Evolutionary conservation across 2,888 invertebrate genomes (phyloP), one percentile per base, ranked within the genome.

Genomic region (Lasioglossum zephyrum): DNA sequence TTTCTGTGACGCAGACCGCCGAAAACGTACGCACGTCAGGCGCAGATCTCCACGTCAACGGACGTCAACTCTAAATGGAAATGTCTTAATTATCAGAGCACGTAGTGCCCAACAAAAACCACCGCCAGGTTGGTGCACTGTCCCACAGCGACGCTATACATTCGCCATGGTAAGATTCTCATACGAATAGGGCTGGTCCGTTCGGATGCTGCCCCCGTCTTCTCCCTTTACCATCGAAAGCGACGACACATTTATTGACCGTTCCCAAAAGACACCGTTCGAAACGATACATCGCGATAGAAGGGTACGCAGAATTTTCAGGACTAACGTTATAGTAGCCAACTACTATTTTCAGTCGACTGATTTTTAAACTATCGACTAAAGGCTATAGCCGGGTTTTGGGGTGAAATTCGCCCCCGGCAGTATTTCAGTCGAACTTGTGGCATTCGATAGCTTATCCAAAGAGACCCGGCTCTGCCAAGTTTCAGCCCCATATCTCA

Each of bases 11-110:
- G 75, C 36, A 72, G 85, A 78, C 79, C 82, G 83, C 84, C 87
- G 82, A 90, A 90, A 90, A 77, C 80, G 84, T 77, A 84, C 88
- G 73, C 66, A 73, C 84, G 73, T 81, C 82, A 74, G 87, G 44
- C 77, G 63, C 87, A 87, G 87, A 87, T 87, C 89, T 87, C 88
- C 91, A 91, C 90, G 92, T 93, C 92, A 91, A 76, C 88, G 82
- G 87, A 92, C 86, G 93, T 93, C 93, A 92, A 93, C 93, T 93
- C 91, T 91, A 93, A 93, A 94, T 93, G 93, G 93, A 93, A 94
- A 93, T 93, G 93, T 93, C 93, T 94, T 93, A 94, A 94, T 94
- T 93, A 93, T 93, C 93, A 88, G 90, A 90, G 93, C 93, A 92
- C 93, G 93, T 92, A 90, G 92, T 90, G 86, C 70, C 87, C 79